phyloP scores from a whole-genome alignment of 1,140 invertebrate genomes.

The Venturia canescens region DNA sequence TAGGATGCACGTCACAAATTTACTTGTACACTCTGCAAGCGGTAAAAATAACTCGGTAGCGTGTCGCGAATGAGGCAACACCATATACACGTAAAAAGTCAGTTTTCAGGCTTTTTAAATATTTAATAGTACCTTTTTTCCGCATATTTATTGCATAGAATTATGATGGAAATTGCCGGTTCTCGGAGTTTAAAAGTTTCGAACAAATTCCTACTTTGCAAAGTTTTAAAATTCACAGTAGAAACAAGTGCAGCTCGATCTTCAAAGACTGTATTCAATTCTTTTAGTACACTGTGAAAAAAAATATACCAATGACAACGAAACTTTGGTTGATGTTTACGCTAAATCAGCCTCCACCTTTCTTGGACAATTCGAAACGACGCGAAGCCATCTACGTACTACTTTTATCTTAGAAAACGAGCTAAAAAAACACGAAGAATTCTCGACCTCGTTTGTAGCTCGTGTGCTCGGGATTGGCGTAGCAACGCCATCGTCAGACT shows the following conservation, averaged over 20 bases:
- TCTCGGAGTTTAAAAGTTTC: neutral
- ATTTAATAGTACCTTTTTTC: neutral
- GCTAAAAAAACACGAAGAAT: conserved; percentile 12
- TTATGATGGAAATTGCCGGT: neutral
- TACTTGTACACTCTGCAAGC: neutral
- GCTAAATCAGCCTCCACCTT: neutral
- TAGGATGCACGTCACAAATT: neutral
- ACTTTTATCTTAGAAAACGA: conserved; percentile 3
- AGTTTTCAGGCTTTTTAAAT: neutral
- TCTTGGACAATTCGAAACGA: neutral
- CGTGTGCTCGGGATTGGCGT: conserved; percentile 20
- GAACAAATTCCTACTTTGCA: neutral
- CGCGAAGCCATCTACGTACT: neutral
- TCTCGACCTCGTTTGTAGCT: conserved; percentile 18
- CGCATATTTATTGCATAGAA: neutral
- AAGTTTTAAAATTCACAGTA: neutral
- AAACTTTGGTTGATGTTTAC: too few species aligned
- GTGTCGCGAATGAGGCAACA: neutral
- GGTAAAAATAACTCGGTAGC: neutral
- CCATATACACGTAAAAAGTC: neutral
- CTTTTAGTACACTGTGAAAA: too few species aligned
- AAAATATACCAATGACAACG: too few species aligned
- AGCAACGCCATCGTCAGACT: neutral
- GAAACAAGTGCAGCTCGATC: too few species aligned
- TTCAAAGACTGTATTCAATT: too few species aligned